Base-by-base conservation (phyloP, 2,888 invertebrate genomes). In the Tineola bisselliella region DNA sequence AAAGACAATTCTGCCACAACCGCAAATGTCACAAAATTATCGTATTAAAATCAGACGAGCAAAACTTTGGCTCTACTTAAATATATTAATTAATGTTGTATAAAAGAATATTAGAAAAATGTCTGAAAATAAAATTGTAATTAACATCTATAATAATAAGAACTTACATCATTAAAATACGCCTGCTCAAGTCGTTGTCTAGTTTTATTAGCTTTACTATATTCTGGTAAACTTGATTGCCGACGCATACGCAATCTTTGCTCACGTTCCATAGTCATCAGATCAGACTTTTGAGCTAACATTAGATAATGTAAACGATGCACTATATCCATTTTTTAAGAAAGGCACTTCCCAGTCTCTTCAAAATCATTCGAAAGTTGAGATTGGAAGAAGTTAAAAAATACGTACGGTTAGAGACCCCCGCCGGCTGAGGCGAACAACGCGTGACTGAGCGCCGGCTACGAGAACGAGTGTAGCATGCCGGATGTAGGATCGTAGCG, bases 241-340 rank as follows among this genome's bases (percentile, higher is more conserved):
- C 88, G 76, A 13, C 86, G 76, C 68, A 87, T 78, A 64, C 84
- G 77, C 76, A 82, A 70, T 64, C 84, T 74, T 67, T 87, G 84
- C 66, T 87, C 87, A 61, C 87, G 71, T 58, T 87, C 88, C 81
- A 87, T 83, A 0, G 84, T 87, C 84, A 87, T 79, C 63, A 88
- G 70, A 69, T 88, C 88, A 18, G 86, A 86, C 67, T 87, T 88
- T 70, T 88, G 88, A 1, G 87, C 81, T 44, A 88, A 68, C 67
- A 88, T 87, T 64, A 88, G 72, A 67, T 88, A 88, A 67, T 88
- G 88, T 65, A 88, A 69, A 44, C 84, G 77, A 69, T 88, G 87
- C 63, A 88, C 84, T 65, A 88, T 73, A 76, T 88, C 88, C 88
- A 88, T 88, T 62, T 38, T 31, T 38, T 6, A 10, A 10, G 10